Percentiles rank a stretch among this genome's conserved stretches.
phyloP scores from a whole-genome alignment of 2,797 vertebrate genomes.

The Lagocephalus sceleratus region DNA sequence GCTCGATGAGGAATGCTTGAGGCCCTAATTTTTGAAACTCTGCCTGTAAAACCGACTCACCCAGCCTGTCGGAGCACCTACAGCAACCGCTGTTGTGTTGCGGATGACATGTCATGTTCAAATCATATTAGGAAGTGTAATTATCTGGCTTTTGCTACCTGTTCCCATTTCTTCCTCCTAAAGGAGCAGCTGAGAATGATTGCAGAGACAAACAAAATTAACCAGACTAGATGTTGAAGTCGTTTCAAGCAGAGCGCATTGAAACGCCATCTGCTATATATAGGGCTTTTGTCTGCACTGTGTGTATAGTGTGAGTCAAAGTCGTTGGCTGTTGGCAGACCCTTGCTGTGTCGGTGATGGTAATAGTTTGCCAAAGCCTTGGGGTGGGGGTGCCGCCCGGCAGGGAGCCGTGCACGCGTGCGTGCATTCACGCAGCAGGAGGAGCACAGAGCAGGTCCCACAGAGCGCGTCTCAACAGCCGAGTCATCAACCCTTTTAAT shows the following conservation, averaged over 20 bases:
- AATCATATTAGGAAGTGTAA: neutral
- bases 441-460: conserved; percentile 47
- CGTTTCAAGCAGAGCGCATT: conserved; percentile 27
- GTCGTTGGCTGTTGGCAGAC: conserved; percentile 55
- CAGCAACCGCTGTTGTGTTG: neutral
- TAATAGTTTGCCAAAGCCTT: conserved; percentile 68
- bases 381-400: conserved; percentile 53
- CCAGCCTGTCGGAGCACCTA: no score
- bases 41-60: no score
- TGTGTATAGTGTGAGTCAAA: conserved; percentile 48
- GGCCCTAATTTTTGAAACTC: no score
- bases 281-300: conserved; percentile 18
- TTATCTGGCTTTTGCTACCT: no score
- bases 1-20: no score
- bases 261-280: conserved; percentile 25
- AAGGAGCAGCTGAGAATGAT: conserved; percentile 30
- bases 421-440: conserved; percentile 37
- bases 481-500: conserved; percentile 73
- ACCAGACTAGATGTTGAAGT: conserved; percentile 22
- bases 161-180: neutral
- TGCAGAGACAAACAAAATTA: neutral
- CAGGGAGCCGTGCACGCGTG: conserved; percentile 2
- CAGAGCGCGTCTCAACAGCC: conserved; percentile 66
- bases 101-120: no score
- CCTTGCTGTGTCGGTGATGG: conserved; percentile 66